Evolutionary conservation across 2,113 vertebrate genomes (phyloP), one percentile per base, ranked within the genome.

Genomic region (Gobius niger): DNA sequence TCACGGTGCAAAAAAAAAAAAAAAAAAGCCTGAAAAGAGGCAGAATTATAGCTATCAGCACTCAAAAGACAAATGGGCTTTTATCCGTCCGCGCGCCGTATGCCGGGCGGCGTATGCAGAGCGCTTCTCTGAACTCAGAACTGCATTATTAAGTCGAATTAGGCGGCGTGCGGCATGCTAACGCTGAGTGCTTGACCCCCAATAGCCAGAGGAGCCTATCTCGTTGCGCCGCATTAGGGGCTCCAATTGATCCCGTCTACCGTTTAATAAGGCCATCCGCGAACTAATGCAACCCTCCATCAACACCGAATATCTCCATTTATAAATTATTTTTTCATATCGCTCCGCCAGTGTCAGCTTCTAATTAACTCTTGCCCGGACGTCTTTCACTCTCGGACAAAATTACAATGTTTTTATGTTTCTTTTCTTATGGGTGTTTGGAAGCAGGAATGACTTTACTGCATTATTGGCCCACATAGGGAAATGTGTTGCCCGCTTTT

Each of bases 131-230:
- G 75, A 75, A 83, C 70, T 79, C 71, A 24, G 44, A 61, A 24
- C 47, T 57, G 47, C 72, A 72, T 82, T 70, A 84, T 89, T 84
- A 84, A 85, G 76, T 78, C 52, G 79, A 82, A 89, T 89, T 81
- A 88, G 81, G 73, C 72, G n/a, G 65, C 63, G 68, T 59, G 81
- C 53, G 59, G 63, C 68, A 44, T 57, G 19, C 61, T 41, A 54
- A 44, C 56, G 66, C 64, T 66, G 67, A 85, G 87, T 72, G 80
- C 77, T 85, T 86, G 86, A 91, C 83, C 87, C 85, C 41, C 44
- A 67, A 72, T 65, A 56, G 67, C 70, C 60, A 7, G 72, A 68
- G 67, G 76, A 75, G 40, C 60, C 78, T 70, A 40, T 70, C 76
- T 86, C 82, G 16, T 85, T 77, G 71, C 68, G 79, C 49, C 66